Conservation (phyloP, 2,113 vertebrate species). For the Naja naja region DNA sequence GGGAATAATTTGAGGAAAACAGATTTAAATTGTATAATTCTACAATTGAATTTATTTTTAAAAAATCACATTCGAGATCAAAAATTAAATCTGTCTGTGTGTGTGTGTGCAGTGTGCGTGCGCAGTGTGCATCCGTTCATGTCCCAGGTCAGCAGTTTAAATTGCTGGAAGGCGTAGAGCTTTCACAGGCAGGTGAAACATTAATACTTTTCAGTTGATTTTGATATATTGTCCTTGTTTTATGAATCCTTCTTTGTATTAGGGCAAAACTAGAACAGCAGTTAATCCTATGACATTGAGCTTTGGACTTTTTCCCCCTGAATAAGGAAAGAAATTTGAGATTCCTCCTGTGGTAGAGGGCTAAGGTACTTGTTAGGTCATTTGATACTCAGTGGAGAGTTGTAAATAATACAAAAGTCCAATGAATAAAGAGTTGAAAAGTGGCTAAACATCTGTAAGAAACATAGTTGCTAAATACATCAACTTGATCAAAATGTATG, state of each 20-base stretch:
- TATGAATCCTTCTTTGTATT: neutral
- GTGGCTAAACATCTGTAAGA: constrained; percentile 33
- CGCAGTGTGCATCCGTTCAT: neutral
- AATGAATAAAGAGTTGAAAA: constrained; percentile 19
- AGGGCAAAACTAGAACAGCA: neutral
- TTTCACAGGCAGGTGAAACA: constrained; percentile 26
- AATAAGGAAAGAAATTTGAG: constrained; percentile 5
- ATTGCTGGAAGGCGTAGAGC: constrained; percentile 5
- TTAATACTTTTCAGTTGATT: neutral
- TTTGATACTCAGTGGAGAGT: neutral
- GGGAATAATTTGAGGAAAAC: neutral
- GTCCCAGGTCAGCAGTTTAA: neutral
- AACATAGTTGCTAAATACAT: constrained; percentile 20
- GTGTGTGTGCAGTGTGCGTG: neutral
- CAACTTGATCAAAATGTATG: neutral
- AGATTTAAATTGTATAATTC: neutral
- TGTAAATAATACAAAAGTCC: neutral
- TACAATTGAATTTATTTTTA: neutral
- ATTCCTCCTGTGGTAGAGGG: constrained; percentile 12
- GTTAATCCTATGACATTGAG: constrained; percentile 37
- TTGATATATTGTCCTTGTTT: constrained; percentile 30
- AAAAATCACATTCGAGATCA: neutral
- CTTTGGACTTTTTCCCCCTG: constrained; percentile 20
- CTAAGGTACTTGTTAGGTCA: constrained; percentile 24
- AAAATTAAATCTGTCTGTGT: neutral